phyloP scores from a whole-genome alignment of 2,888 invertebrate genomes.

The Dicycla oo region DNA sequence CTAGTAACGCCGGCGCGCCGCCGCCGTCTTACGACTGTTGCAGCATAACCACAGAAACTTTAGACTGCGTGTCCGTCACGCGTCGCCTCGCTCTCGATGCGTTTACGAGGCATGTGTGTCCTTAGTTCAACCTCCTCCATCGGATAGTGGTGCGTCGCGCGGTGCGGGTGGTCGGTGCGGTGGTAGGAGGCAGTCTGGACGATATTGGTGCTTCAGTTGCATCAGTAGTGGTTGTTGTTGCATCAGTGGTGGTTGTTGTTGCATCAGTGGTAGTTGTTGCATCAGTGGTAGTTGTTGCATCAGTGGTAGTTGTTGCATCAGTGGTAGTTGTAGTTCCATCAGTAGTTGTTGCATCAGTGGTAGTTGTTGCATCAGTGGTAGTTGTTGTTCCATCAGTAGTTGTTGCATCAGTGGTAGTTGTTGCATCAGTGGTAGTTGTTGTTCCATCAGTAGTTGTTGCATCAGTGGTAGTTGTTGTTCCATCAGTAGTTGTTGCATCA shows the following conservation, averaged over 20 bases:
- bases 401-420: no score
- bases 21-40: not conserved
- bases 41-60: not conserved
- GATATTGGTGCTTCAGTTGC: not conserved
- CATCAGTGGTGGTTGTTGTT: not conserved
- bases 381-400: not conserved
- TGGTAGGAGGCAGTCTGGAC: not conserved
- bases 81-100: no score
- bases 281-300: not conserved
- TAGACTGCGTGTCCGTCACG: not conserved
- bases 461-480: no score
- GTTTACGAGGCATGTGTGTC: not conserved
- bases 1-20: not conserved
- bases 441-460: not conserved
- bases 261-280: not conserved
- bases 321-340: no score
- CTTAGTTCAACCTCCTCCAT: slow-evolving; percentile 38
- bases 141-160: slow-evolving; percentile 21
- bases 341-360: no score
- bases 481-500: no score
- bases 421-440: not conserved
- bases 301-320: not conserved
- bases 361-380: not conserved
- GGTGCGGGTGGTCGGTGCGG: not conserved
- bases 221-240: not conserved